A percentile compares a stretch with the other conserved stretches of the same genome.
These are phyloP conservation scores for Trichogramma dendrolimi DNA, from an alignment of 2,888 invertebrate species.

Conservation along the genomic window DNA sequence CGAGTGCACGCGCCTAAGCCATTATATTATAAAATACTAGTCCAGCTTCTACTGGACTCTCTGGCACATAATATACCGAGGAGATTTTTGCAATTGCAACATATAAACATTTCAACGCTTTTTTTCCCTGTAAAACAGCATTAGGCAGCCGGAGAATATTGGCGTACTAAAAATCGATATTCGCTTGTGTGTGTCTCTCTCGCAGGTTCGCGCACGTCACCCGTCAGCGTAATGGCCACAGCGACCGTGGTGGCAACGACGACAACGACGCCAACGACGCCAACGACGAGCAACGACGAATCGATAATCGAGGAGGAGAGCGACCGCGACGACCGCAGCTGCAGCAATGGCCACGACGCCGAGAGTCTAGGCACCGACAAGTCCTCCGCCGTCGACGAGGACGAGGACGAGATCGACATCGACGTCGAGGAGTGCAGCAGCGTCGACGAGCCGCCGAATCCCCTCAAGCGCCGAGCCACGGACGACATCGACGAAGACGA, in stretches of 20 bases:
- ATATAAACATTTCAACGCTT: not conserved
- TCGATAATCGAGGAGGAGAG: slow-evolving; percentile 53
- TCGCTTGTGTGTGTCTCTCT: not conserved
- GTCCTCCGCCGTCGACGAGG: slow-evolving; percentile 35
- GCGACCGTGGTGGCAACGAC: slow-evolving; percentile 54
- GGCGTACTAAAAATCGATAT: not conserved
- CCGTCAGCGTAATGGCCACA: slow-evolving; percentile 48
- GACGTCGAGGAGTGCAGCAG: slow-evolving; percentile 62
- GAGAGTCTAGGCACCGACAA: slow-evolving; percentile 51
- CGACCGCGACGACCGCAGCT: slow-evolving; percentile 49
- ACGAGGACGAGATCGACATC: slow-evolving; percentile 57
- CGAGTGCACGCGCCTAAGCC: slow-evolving; percentile 3
- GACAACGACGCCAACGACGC: slow-evolving; percentile 51
- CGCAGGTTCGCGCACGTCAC: slow-evolving; percentile 38
- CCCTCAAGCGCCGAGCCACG: slow-evolving; percentile 9
- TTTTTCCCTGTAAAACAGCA: not conserved
- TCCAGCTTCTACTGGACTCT: too few relatives aligned
- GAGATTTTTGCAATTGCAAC: too few relatives aligned
- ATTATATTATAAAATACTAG: too few relatives aligned
- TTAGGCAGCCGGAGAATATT: too few relatives aligned
- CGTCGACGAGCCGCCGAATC: slow-evolving; percentile 48
- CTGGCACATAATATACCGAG: too few relatives aligned
- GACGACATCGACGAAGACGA: slow-evolving; percentile 39
- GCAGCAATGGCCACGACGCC: slow-evolving; percentile 54
- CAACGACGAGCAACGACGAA: slow-evolving; percentile 49